Percentiles rank a stretch among this genome's conserved stretches.
Conservation (phyloP, 2,888 invertebrate species). For the Drosophila leonis region DNA sequence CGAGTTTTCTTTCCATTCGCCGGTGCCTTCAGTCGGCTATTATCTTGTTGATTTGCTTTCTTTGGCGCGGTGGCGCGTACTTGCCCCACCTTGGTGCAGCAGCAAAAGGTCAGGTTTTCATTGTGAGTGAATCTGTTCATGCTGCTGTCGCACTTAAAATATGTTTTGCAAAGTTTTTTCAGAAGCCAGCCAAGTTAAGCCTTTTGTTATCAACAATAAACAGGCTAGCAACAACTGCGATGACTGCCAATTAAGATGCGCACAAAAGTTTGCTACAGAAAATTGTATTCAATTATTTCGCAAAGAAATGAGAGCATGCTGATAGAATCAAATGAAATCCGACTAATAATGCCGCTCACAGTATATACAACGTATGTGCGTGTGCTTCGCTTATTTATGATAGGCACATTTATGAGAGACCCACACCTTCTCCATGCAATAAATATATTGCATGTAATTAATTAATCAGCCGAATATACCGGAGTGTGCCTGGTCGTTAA, state of each 20-base stretch:
- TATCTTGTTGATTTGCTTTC: conserved; percentile 68
- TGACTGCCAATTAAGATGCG: conserved; percentile 57
- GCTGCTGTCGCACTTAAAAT: conserved; percentile 38
- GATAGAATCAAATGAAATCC: neutral
- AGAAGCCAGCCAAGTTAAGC: conserved; percentile 66
- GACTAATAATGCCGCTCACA: conserved; percentile 15
- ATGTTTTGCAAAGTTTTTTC: conserved; percentile 44
- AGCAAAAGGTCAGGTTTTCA: conserved; percentile 4
- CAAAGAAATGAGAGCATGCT: conserved; percentile 10
- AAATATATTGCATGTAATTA: conserved; percentile 77
- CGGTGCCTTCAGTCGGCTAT: conserved; percentile 53
- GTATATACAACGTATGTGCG: conserved; percentile 28
- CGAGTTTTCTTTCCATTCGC: conserved; percentile 33
- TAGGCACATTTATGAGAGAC: conserved; percentile 30
- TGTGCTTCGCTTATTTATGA: conserved; percentile 61
- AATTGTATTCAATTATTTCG: conserved; percentile 66
- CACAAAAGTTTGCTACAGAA: conserved; percentile 58
- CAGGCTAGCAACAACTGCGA: conserved; percentile 13
- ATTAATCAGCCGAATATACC: conserved; percentile 60
- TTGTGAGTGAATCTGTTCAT: conserved; percentile 4
- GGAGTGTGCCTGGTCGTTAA: conserved; percentile 43
- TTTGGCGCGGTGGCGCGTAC: conserved; percentile 31
- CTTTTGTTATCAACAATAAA: conserved; percentile 63
- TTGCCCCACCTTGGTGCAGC: conserved; percentile 21
- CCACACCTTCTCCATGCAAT: conserved; percentile 14